These are phyloP conservation scores for Natrix natrix DNA, from an alignment of 2,797 vertebrate genomes.

Conservation along the genomic window DNA sequence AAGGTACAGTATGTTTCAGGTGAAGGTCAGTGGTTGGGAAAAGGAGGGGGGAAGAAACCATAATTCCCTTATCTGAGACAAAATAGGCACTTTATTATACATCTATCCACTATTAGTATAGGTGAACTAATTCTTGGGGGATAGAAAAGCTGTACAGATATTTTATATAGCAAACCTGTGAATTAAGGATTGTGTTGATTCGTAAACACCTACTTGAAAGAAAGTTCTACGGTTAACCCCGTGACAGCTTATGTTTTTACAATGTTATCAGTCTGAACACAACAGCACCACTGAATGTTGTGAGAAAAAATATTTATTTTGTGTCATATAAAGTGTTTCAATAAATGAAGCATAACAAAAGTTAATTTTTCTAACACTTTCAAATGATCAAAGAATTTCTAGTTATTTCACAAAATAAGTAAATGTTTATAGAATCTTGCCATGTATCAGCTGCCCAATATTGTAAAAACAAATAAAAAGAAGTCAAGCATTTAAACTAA, in stretches of 20 bases:
- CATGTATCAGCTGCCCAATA: slow-evolving; percentile 4
- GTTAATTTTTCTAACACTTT: slow-evolving; percentile 33
- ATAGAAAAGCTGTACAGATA: not conserved
- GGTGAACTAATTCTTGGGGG: not conserved
- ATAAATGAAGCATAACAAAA: slow-evolving; percentile 1
- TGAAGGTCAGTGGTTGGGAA: not conserved
- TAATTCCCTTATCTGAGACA: slow-evolving; percentile 5
- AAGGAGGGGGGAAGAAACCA: not conserved
- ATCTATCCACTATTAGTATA: slow-evolving; percentile 2
- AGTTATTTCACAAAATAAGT: not conserved
- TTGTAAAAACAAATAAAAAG: not conserved
- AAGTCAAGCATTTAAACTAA: not conserved
- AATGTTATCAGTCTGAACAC: not conserved
- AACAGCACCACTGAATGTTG: not conserved
- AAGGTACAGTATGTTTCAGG: not conserved
- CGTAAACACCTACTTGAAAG: slow-evolving; percentile 52
- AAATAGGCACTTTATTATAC: slow-evolving; percentile 9
- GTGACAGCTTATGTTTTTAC: slow-evolving; percentile 16
- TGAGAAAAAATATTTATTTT: slow-evolving; percentile 32
- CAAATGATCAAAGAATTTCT: slow-evolving; percentile 22
- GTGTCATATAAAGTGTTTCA: slow-evolving; percentile 15
- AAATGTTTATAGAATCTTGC: not conserved
- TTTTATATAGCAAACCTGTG: slow-evolving; percentile 46
- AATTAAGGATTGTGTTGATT: slow-evolving; percentile 50
- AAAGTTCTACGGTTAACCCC: slow-evolving; percentile 44